Percentiles rank a stretch among this genome's conserved stretches.
phyloP scores from a whole-genome alignment of 2,888 invertebrate species.

The Caprella mutica region DNA sequence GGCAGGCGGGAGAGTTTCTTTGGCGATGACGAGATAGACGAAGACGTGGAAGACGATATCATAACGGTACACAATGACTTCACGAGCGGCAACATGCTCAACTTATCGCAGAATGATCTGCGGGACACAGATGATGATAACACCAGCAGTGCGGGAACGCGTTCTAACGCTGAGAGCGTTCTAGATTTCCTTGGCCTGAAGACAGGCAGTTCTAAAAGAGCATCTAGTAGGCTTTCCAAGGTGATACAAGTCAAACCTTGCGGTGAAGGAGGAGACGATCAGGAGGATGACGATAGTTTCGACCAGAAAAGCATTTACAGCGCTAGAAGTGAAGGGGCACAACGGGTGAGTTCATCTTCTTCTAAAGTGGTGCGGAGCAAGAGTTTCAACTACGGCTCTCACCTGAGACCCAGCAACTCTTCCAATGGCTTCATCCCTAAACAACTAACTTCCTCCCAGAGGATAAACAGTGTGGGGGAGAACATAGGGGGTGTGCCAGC shows the following conservation, averaged over 20 bases:
- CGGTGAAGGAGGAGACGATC: not conserved
- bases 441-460: no score
- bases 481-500: no score
- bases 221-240: not conserved
- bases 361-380: no score
- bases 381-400: no score
- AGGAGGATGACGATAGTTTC: not conserved
- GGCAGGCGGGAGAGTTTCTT: not conserved
- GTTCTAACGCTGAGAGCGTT: slow-evolving; percentile 15
- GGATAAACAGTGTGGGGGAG: no score
- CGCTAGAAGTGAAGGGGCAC: no score
- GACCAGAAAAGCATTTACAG: not conserved
- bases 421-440: no score
- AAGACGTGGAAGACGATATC: not conserved
- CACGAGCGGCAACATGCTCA: slow-evolving; percentile 3
- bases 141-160: no score
- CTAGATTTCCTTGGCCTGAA: slow-evolving; percentile 7
- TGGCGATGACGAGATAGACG: not conserved
- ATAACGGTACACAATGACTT: not conserved
- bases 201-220: not conserved
- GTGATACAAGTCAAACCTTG: slow-evolving; percentile 1
- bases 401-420: no score
- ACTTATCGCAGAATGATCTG: not conserved
- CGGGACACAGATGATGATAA: not conserved
- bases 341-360: no score